Evolutionary conservation across 2,888 invertebrate genomes (phyloP).

Genomic region (Trichacis sp.): DNA sequence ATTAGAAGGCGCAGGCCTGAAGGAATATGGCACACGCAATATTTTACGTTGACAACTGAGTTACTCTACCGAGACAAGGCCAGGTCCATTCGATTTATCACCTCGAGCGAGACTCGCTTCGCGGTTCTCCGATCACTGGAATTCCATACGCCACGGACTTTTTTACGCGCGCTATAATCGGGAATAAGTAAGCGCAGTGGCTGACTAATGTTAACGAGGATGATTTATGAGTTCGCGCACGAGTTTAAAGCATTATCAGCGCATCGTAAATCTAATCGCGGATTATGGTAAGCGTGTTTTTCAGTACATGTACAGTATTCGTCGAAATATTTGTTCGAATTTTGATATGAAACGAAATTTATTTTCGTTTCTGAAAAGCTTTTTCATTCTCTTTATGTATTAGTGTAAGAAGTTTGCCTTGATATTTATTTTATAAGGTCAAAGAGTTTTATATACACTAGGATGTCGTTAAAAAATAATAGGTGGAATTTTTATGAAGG

Average conservation of each 20-base stretch:
- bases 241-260: neutral
- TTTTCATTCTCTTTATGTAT: too few relatives aligned
- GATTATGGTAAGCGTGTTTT: too few relatives aligned
- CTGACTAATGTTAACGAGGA: neutral
- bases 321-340: too few relatives aligned
- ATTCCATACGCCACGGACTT: conserved; percentile 26
- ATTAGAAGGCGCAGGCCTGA: conserved; percentile 37
- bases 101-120: conserved; percentile 25
- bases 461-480: too few relatives aligned
- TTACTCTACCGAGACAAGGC: conserved; percentile 36
- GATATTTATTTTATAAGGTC: too few relatives aligned
- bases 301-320: too few relatives aligned
- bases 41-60: conserved; percentile 39
- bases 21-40: conserved; percentile 31
- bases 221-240: conserved; percentile 3
- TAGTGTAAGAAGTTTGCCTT: too few relatives aligned
- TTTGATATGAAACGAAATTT: too few relatives aligned
- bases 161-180: conserved; percentile 27
- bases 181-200: conserved; percentile 14
- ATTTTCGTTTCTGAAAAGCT: too few relatives aligned
- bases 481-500: too few relatives aligned
- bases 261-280: neutral
- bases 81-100: conserved; percentile 37
- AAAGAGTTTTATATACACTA: too few relatives aligned
- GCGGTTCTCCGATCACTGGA: conserved; percentile 11